Conservation (phyloP, 2,113 vertebrate species). For the Ursus arctos region DNA sequence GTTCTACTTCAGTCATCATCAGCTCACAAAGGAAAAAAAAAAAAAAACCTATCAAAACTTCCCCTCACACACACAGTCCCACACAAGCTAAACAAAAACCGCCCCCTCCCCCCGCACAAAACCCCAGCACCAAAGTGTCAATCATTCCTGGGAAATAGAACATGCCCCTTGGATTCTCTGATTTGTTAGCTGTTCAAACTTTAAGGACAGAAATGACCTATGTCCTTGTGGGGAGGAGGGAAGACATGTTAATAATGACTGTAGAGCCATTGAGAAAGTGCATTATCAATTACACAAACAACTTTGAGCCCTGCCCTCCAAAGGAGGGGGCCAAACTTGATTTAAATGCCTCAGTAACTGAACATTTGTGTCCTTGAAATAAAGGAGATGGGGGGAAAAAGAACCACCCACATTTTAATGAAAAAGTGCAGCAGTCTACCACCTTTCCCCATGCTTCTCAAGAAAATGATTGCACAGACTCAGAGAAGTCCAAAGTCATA, state of each 20-base stretch:
- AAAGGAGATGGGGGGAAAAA: conserved; percentile 76
- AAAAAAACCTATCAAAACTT: conserved; percentile 62
- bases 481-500: conserved; percentile 90
- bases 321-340: conserved; percentile 80
- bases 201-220: conserved; percentile 84
- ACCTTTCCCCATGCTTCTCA: conserved; percentile 78
- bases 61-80: conserved; percentile 55
- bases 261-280: conserved; percentile 85
- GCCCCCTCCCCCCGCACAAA: conserved; percentile 53
- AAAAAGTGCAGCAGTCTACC: conserved; percentile 87
- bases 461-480: conserved; percentile 88
- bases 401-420: conserved; percentile 84
- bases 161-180: conserved; percentile 78
- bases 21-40: conserved; percentile 84
- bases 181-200: conserved; percentile 77
- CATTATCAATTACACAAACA: conserved; percentile 85
- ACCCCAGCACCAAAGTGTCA: conserved; percentile 79
- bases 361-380: conserved; percentile 82
- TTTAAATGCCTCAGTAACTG: conserved; percentile 81
- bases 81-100: conserved; percentile 67
- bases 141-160: conserved; percentile 82
- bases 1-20: conserved; percentile 84
- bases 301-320: conserved; percentile 76
- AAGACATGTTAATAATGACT: conserved; percentile 89
- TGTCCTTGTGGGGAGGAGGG: conserved; percentile 88